Conservation (phyloP, 1,140 invertebrate genomes). For the Lysiphlebus fabarum region DNA sequence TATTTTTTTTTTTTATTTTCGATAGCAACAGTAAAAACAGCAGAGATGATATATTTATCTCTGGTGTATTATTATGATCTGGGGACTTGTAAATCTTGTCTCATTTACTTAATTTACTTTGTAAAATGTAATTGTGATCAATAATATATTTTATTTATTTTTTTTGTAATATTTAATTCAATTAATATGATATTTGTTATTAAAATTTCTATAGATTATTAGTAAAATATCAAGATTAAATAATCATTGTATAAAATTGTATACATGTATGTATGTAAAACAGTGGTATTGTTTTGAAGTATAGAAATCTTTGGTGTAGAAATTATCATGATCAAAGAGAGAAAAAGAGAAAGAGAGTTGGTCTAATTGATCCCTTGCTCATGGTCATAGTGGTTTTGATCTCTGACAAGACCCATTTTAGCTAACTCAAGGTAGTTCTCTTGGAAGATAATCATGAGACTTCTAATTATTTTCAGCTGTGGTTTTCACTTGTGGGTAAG, state of each 20-base stretch:
- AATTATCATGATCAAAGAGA: slow-evolving; percentile 3
- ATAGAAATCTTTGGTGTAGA: too few species aligned
- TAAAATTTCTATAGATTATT: too few species aligned
- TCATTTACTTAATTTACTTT: slow-evolving; percentile 13
- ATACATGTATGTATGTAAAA: too few species aligned
- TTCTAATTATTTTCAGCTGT: slow-evolving; percentile 21
- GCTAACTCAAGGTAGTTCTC: slow-evolving; percentile 2
- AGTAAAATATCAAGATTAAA: too few species aligned
- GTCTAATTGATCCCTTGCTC: slow-evolving; percentile 14
- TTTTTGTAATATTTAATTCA: not conserved
- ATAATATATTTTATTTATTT: not conserved
- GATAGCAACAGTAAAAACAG: slow-evolving; percentile 26
- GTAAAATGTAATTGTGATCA: not conserved
- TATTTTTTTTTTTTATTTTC: slow-evolving; percentile 7
- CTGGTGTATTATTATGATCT: slow-evolving; percentile 36
- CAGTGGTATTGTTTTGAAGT: not conserved
- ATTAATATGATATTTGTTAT: too few species aligned
- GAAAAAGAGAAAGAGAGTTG: too few species aligned
- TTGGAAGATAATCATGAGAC: slow-evolving; percentile 18
- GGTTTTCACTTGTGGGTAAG: not conserved
- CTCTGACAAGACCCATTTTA: not conserved
- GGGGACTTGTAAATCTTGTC: slow-evolving; percentile 22
- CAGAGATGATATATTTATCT: slow-evolving; percentile 42
- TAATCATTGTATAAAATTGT: too few species aligned
- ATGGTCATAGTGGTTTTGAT: slow-evolving; percentile 13